Base-by-base conservation (phyloP, 1,140 invertebrate genomes). In the Bemisia tabaci region DNA sequence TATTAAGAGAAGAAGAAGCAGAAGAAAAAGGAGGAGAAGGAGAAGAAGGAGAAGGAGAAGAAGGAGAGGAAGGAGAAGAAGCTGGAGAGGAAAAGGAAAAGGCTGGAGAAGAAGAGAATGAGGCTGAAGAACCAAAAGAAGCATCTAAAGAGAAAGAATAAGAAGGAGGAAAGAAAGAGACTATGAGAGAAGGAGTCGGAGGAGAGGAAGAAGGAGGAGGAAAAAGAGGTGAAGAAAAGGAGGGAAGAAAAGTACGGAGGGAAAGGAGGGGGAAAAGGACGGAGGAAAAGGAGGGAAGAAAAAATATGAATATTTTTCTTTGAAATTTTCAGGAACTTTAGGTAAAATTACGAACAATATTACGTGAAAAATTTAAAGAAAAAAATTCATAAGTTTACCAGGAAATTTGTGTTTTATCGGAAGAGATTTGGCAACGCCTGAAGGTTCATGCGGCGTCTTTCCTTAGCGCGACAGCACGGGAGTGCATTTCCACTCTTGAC, bases 121-220 rank as follows among this genome's bases (percentile, higher is more conserved):
- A 33, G n/a, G 25, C 5, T 23, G 25, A 24, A 63, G 23, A n/a
- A 33, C n/a, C 12, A 63, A 21, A n/a, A 63, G 25, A 25, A 61
- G 25, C 22, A 61, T 21, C 22, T 23, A 22, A 33, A 63, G 23
- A 24, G 23, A 25, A 33, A 63, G 17, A 24, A 21, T 26, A 21
- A 63, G 33, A 33, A 25, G 33, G n/a, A 26, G 23, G 48, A 65
- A 12, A 33, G 2, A 25, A 26, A 66, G 26, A 62, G 21, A 27
- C 2, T 22, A 1, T 22, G 62, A 63, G 39, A 64, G 60, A 64
- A 23, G 27, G 33, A 64, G 61, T 22, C 24, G 26, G 33, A 65
- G 60, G 64, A 65, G 60, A 67, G 39, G 27, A 23, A 64, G 66
- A 64, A 2, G n/a, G 62, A 67, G 26, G 33, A 24, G n/a, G 66